Base-by-base conservation (phyloP, 2,797 vertebrate species). In the Jordanella pulchra region DNA sequence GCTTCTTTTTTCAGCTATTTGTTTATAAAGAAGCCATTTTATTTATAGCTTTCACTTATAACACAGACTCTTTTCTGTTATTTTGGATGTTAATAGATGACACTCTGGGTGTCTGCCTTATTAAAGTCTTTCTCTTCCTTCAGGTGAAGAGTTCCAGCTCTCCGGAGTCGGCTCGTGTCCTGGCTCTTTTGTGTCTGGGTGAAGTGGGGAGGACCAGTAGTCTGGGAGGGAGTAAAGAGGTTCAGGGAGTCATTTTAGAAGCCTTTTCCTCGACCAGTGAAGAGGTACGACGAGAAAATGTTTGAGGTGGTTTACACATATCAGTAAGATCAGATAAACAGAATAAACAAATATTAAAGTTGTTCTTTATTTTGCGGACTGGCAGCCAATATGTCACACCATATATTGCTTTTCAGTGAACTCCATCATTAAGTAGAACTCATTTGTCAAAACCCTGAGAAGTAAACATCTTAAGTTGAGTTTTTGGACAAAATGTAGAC, bases 141-240 rank as follows among this genome's bases (percentile, higher is more conserved):
- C 84, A 91, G 89, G 95, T 95, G 3, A 96, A 94, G 84, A 97
- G 76, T 13, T 87, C 95, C 3, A 89, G 89, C 60, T 93, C 93
- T 3, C 92, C 94, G 0, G 93, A 95, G 0, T 89, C 95, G 0
- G 93, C 95, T 10, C 94, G 96, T 4, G 95, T 97, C 72, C 91
- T 99, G 68, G 95, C 97, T 0, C 95, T 99, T 83, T 80, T 99
- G 56, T 95, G 96, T 0, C 90, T 99, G 76, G 97, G 96, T 0
- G 96, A 99, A 92, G 93, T 97, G 72, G 97, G 97, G 30, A 95
- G 95, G 64, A 93, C 84, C 69, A 92, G 89, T 3, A 95, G 94
- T 82, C 74, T 98, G 0, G 93, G 96, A 2, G 92, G 92, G 0
- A 96, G 96, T 81, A 94, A 93, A 47, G 97, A 98, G 82, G 93